A percentile compares a stretch with the other conserved stretches of the same genome.
Evolutionary conservation across 2,888 invertebrate genomes (phyloP).

Genomic region (Cryptus armator): DNA sequence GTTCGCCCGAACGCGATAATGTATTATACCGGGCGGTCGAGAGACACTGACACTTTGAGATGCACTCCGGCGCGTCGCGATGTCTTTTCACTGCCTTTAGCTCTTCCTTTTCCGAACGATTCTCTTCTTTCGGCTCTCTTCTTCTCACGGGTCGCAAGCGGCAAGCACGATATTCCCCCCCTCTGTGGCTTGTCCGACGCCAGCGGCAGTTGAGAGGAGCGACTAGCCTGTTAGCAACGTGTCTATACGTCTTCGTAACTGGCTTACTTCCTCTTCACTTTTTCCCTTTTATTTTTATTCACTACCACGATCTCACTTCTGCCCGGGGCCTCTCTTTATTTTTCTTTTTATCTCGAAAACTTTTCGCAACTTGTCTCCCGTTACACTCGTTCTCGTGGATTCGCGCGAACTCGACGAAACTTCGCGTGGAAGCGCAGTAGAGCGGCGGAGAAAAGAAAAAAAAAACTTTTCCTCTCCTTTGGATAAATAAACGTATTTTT

Average conservation of each 20-base stretch:
- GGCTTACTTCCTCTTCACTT: conserved; percentile 46
- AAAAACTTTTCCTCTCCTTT: too few relatives aligned
- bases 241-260: conserved; percentile 62
- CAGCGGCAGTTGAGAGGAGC: conserved; percentile 1
- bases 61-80: conserved; percentile 18
- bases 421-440: too few relatives aligned
- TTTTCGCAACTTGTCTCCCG: background rate
- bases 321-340: background rate
- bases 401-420: too few relatives aligned
- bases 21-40: conserved; percentile 53
- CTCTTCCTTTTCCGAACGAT: conserved; percentile 9
- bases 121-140: conserved; percentile 33
- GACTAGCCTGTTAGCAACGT: conserved; percentile 56
- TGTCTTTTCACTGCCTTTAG: conserved; percentile 39
- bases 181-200: conserved; percentile 11
- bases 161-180: background rate
- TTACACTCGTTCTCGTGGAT: too few relatives aligned
- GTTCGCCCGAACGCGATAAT: conserved; percentile 59
- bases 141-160: conserved; percentile 29
- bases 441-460: too few relatives aligned
- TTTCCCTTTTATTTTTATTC: conserved; percentile 11
- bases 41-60: conserved; percentile 60
- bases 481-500: too few relatives aligned
- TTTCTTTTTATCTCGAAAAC: background rate
- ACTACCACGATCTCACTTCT: background rate